Evolutionary conservation across 1,140 invertebrate genomes (phyloP).

Genomic region (Pseudomyrmex gracilis): DNA sequence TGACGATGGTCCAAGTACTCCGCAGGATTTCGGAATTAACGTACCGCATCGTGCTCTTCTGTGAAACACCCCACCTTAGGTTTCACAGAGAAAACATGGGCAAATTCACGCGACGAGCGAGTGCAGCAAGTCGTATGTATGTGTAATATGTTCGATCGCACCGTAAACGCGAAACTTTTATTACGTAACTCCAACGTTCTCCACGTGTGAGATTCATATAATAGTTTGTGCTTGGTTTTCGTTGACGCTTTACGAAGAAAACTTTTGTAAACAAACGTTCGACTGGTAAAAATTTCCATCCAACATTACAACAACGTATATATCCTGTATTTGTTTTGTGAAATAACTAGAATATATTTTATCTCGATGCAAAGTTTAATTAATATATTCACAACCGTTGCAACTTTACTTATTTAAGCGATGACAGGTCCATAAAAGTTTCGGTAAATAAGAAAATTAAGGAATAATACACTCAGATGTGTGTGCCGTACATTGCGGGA

Average conservation of each 20-base stretch:
- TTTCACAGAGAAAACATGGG: not conserved
- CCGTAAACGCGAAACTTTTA: constrained; percentile 13
- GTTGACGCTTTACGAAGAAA: not conserved
- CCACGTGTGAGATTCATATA: not conserved
- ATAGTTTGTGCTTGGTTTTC: not conserved
- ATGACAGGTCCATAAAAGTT: constrained; percentile 21
- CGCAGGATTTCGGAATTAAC: constrained; percentile 66
- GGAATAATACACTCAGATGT: constrained; percentile 33
- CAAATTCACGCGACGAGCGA: not conserved
- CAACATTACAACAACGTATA: not conserved
- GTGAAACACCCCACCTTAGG: constrained; percentile 1
- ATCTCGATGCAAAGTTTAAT: not conserved
- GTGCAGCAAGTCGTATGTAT: not conserved
- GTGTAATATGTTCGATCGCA: not conserved
- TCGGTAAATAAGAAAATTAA: constrained; percentile 18
- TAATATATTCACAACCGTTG: not conserved
- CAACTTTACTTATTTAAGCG: not conserved
- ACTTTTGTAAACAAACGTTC: constrained; percentile 22
- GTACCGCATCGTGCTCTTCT: constrained; percentile 42
- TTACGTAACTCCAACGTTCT: not conserved
- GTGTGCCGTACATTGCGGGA: not conserved
- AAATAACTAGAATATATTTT: not conserved
- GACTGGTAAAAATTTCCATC: constrained; percentile 1
- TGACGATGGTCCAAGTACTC: constrained; percentile 57
- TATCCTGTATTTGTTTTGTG: not conserved